These are phyloP conservation scores for Caenorhabditis elegans DNA, from an alignment of 1,140 invertebrate genomes.

Conservation along the genomic window DNA sequence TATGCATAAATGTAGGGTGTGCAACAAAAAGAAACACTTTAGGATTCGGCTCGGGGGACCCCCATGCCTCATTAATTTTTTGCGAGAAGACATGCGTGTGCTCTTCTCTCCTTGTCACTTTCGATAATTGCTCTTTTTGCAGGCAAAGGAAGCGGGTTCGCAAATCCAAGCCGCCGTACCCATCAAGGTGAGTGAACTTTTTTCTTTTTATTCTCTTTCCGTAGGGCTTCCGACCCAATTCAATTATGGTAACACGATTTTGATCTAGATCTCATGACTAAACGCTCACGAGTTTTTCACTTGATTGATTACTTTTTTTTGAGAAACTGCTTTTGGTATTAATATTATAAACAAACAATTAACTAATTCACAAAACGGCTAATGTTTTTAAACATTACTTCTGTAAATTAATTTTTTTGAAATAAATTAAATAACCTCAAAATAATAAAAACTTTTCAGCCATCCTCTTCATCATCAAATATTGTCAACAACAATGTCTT, in stretches of 20 bases:
- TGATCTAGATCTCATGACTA: not conserved
- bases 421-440: not conserved
- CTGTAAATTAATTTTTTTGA: not conserved
- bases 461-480: not conserved
- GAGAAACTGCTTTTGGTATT: too few relatives aligned
- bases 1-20: conserved; percentile 16
- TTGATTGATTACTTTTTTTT: too few relatives aligned
- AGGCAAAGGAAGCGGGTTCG: conserved; percentile 41
- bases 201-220: not conserved
- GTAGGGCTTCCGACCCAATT: conserved; percentile 5
- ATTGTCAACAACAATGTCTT: conserved; percentile 26
- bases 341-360: too few relatives aligned
- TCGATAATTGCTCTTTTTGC: conserved; percentile 33
- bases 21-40: conserved; percentile 3
- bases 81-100: conserved; percentile 29
- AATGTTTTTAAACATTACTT: too few relatives aligned
- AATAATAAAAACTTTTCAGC: not conserved
- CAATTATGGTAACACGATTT: conserved; percentile 22
- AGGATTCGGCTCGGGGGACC: not conserved
- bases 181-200: conserved; percentile 17
- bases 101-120: not conserved
- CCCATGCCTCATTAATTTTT: conserved; percentile 39
- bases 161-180: conserved; percentile 38
- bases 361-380: too few relatives aligned
- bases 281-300: not conserved